These are phyloP conservation scores for Semicossyphus pulcher DNA, from an alignment of 2,113 vertebrate species.

Conservation along the genomic window DNA sequence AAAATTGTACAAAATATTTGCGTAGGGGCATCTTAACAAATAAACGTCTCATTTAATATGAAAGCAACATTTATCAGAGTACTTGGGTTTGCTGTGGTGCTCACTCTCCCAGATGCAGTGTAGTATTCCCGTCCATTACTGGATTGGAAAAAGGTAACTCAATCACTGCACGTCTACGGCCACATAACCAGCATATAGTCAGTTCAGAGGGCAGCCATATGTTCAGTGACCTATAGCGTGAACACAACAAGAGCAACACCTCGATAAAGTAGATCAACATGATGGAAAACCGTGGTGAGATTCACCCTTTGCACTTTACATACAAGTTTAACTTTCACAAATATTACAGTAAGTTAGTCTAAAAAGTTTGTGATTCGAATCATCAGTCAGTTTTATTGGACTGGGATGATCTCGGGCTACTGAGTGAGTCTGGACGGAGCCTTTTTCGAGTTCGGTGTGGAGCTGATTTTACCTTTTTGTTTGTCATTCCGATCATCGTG, in stretches of 20 bases:
- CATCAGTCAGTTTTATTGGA: too few species aligned
- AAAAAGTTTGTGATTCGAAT: not conserved
- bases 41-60: slow-evolving; percentile 13
- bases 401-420: too few species aligned
- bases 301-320: slow-evolving; percentile 2
- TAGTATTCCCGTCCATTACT: slow-evolving; percentile 43
- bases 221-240: slow-evolving; percentile 38
- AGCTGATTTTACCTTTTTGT: too few species aligned
- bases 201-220: slow-evolving; percentile 10
- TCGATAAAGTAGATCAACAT: slow-evolving; percentile 28
- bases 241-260: slow-evolving; percentile 38
- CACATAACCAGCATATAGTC: slow-evolving; percentile 14
- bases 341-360: not conserved
- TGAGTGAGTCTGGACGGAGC: too few species aligned
- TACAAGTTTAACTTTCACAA: not conserved
- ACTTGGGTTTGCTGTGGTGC: not conserved
- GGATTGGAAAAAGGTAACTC: slow-evolving; percentile 49
- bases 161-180: slow-evolving; percentile 31
- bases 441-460: too few species aligned
- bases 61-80: slow-evolving; percentile 10
- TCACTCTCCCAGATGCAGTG: slow-evolving; percentile 16
- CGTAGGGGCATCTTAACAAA: too few species aligned
- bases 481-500: too few species aligned
- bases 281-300: slow-evolving; percentile 12
- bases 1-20: too few species aligned